phyloP scores from a whole-genome alignment of 2,888 invertebrate species.

The Allygus modestus region DNA sequence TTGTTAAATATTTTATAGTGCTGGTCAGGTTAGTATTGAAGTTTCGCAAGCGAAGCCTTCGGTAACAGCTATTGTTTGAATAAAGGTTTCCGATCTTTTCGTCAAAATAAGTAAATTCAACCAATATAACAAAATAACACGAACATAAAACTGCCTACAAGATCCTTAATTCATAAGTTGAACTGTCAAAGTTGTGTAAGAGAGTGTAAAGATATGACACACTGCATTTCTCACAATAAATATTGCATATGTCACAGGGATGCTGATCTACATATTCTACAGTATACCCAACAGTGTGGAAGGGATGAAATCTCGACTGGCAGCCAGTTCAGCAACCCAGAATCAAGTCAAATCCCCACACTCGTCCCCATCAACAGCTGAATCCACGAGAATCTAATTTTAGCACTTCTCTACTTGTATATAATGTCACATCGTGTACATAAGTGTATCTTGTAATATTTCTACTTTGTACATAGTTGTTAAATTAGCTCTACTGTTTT shows the following conservation, averaged over 20 bases:
- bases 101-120: too few species aligned
- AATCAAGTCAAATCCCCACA: not conserved
- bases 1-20: too few species aligned
- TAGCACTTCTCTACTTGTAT: not conserved
- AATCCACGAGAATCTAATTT: slow-evolving; percentile 1
- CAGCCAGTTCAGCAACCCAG: not conserved
- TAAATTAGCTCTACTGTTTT: not conserved
- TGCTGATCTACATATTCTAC: slow-evolving; percentile 91
- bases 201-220: too few species aligned
- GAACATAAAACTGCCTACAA: too few species aligned
- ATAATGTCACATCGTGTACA: slow-evolving; percentile 27
- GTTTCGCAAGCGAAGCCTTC: too few species aligned
- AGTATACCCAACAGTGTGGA: slow-evolving; percentile 88
- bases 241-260: slow-evolving; percentile 82
- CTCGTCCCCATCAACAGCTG: not conserved
- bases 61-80: too few species aligned
- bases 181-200: too few species aligned
- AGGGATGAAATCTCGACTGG: slow-evolving; percentile 71
- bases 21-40: too few species aligned
- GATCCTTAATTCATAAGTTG: too few species aligned
- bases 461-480: slow-evolving; percentile 2
- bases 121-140: too few species aligned
- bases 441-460: slow-evolving; percentile 18
- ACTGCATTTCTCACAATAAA: too few species aligned
- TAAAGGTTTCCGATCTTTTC: too few species aligned